A percentile compares a stretch with the other conserved stretches of the same genome.
Evolutionary conservation across 2,113 vertebrate species (phyloP).

Genomic region (Cinclus cinclus): DNA sequence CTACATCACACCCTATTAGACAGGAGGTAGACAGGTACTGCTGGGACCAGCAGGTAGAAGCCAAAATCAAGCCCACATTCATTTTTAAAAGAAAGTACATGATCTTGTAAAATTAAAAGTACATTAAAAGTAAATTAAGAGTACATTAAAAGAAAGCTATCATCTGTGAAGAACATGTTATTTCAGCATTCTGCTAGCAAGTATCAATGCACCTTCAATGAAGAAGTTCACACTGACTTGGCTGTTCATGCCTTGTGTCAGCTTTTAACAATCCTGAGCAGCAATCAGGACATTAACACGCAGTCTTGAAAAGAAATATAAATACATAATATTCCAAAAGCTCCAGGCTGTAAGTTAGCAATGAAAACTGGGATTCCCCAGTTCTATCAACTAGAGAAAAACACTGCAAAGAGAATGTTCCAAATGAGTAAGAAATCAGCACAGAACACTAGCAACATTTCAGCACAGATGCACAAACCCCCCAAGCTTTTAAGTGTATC

Average conservation of each 20-base stretch:
- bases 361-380: neutral
- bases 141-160: neutral
- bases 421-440: neutral
- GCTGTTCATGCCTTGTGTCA: neutral
- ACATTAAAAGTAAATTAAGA: too few relatives aligned
- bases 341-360: neutral
- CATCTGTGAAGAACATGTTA: neutral
- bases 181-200: neutral
- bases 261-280: neutral
- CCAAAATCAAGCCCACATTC: neutral
- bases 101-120: too few relatives aligned
- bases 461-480: neutral
- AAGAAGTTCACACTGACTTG: neutral
- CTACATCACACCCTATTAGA: neutral
- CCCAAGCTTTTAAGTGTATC: neutral
- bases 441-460: neutral
- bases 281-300: rapidly evolving
- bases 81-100: neutral
- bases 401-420: neutral
- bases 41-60: neutral
- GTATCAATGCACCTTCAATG: neutral
- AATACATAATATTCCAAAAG: neutral
- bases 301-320: neutral
- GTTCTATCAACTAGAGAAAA: neutral
- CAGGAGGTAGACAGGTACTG: neutral